Evolutionary conservation across 2,888 invertebrate species (phyloP).

Genomic region (Ethmia dodecea): DNA sequence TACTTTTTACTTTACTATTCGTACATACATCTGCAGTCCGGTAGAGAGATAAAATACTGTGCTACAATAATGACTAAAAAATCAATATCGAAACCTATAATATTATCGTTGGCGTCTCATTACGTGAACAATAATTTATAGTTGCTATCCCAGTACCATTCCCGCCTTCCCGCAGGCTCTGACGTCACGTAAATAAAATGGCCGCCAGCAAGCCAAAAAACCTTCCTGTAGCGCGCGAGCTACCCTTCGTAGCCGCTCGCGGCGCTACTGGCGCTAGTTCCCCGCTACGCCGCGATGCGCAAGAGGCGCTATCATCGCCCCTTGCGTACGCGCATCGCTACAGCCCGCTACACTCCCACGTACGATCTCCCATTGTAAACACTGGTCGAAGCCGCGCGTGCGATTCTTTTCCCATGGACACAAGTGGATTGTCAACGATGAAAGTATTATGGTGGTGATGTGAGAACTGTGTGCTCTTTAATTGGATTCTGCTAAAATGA

Average conservation of each 20-base stretch:
- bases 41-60: too few species aligned
- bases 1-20: too few species aligned
- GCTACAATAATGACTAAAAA: too few species aligned
- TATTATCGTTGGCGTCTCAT: too few species aligned
- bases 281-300: slow-evolving; percentile 42
- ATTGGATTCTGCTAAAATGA: slow-evolving; percentile 50
- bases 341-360: slow-evolving; percentile 60
- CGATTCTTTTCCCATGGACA: slow-evolving; percentile 43
- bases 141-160: slow-evolving; percentile 19
- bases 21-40: too few species aligned
- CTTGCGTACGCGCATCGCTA: slow-evolving; percentile 35
- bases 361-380: slow-evolving; percentile 65
- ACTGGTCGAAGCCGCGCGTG: slow-evolving; percentile 45
- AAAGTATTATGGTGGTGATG: slow-evolving; percentile 41
- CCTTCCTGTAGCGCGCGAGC: slow-evolving; percentile 27
- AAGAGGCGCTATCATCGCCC: slow-evolving; percentile 46
- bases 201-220: slow-evolving; percentile 41
- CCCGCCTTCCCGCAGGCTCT: slow-evolving; percentile 32
- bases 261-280: slow-evolving; percentile 54
- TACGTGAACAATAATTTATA: too few species aligned
- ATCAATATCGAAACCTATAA: too few species aligned
- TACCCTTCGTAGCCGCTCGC: slow-evolving; percentile 40
- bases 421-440: slow-evolving; percentile 47
- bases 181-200: slow-evolving; percentile 56
- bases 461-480: slow-evolving; percentile 51